Evolutionary conservation across 2,888 invertebrate genomes (phyloP), one percentile per base, ranked within the genome.

Genomic region (Cryptocheilus praepositus): DNA sequence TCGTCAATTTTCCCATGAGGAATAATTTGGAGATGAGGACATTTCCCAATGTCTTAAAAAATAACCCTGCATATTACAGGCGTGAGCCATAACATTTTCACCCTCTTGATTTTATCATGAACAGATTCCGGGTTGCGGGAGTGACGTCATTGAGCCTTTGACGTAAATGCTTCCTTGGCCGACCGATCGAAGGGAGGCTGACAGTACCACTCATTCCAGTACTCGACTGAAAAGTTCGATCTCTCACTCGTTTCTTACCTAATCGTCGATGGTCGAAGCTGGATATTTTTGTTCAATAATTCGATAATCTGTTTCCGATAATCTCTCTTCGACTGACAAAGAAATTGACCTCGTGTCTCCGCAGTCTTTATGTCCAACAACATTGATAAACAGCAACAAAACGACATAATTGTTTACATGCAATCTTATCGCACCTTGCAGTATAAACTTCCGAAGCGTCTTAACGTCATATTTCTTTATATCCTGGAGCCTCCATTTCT

Each of bases 61-160:
- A 45, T 25, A 25, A 25, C 25, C 16, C 2, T 18, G 49, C 49
- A 49, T 49, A 4, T 8, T 16, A 49, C 2, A 2, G 8, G n/a
- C 49, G 49, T 2, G 49, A 49, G 7, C 49, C 4, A 49, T 16
- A 16, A 49, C 18, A 18, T 18, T 49, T 18, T 13, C 49, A 16
- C 16, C 16, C 49, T 18, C 49, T 49, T 18, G 49, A 49, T 18
- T 16, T 49, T 49, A 49, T 49, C 49, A n/a, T 18, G 71, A 18
- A 36, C 36, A 36, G 36, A 36, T 67, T 73, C 60, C 71, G 70
- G 64, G 67, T 69, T 65, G 67, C 68, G 61, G 67, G 44, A 61
- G 57, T 77, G 77, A 81, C 79, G 81, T 81, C 80, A 81, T 54
- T 28, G 54, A 71, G 46, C 61, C 75, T 73, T 80, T 81, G 80